A percentile compares a stretch with the other conserved stretches of the same genome.
Evolutionary conservation across 2,888 invertebrate genomes (phyloP).

Genomic region (Caenorhabditis afra): DNA sequence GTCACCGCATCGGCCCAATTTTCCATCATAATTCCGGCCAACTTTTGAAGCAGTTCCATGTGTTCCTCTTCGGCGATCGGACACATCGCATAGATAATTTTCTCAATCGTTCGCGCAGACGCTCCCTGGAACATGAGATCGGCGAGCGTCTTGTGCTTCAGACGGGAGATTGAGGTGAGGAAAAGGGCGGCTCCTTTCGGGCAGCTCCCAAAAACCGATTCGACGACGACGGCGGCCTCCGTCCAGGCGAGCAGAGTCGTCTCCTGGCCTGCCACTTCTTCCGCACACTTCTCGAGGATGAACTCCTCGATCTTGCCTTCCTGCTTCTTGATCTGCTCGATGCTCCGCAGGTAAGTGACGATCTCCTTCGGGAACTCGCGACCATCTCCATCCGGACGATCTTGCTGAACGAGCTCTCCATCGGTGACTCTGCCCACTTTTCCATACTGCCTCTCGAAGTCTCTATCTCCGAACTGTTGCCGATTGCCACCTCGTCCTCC

Average conservation of each 20-base stretch:
- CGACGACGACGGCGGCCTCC: slow-evolving; percentile 62
- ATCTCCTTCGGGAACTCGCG: slow-evolving; percentile 67
- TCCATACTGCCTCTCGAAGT: slow-evolving; percentile 59
- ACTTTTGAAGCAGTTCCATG: slow-evolving; percentile 58
- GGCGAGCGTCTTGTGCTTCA: slow-evolving; percentile 63
- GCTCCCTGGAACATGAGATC: slow-evolving; percentile 67
- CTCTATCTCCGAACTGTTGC: slow-evolving; percentile 23
- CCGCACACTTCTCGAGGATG: slow-evolving; percentile 59
- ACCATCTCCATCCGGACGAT: slow-evolving; percentile 41
- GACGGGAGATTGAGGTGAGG: slow-evolving; percentile 51
- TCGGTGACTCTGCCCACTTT: slow-evolving; percentile 34
- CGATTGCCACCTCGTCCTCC: slow-evolving; percentile 16
- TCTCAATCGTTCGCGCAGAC: slow-evolving; percentile 65
- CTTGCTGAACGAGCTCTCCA: neutral
- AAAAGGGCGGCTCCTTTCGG: slow-evolving; percentile 56
- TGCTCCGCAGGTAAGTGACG: slow-evolving; percentile 62
- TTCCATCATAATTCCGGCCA: slow-evolving; percentile 57
- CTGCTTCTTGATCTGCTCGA: slow-evolving; percentile 57
- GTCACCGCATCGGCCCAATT: slow-evolving; percentile 60
- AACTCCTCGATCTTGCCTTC: slow-evolving; percentile 61
- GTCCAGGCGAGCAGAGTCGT: slow-evolving; percentile 61
- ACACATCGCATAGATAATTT: slow-evolving; percentile 56
- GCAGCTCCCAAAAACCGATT: slow-evolving; percentile 56
- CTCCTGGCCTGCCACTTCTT: slow-evolving; percentile 67
- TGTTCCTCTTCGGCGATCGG: slow-evolving; percentile 53